A percentile compares a stretch with the other conserved stretches of the same genome.
These are phyloP conservation scores for Arnoldichthys spilopterus DNA, from an alignment of 2,797 vertebrate species.

Conservation along the genomic window DNA sequence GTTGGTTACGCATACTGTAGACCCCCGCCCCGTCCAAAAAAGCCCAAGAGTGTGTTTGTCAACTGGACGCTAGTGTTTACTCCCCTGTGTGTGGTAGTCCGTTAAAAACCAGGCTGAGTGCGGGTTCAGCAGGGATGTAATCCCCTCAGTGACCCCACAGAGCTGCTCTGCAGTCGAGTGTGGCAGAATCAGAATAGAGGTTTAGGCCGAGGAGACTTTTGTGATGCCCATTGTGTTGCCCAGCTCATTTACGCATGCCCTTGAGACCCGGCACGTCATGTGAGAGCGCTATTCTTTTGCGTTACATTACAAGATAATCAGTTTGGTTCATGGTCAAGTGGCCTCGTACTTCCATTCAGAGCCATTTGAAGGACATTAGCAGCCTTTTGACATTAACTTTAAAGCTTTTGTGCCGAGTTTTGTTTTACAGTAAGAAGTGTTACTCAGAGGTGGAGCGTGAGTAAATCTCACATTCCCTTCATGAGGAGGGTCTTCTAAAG, in stretches of 20 bases:
- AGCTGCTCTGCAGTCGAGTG: conserved; percentile 23
- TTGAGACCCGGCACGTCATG: background rate
- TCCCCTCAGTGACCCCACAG: conserved; percentile 17
- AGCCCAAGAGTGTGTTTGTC: conserved; percentile 30
- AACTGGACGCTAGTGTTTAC: conserved; percentile 27
- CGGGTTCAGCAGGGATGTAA: conserved; percentile 12
- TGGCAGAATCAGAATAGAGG: conserved; percentile 12
- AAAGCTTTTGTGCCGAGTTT: background rate
- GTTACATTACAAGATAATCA: background rate
- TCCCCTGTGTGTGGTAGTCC: conserved; percentile 15
- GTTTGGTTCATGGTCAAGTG: conserved; percentile 1
- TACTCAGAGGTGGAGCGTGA: too few relatives aligned
- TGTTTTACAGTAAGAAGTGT: background rate
- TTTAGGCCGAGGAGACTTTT: background rate
- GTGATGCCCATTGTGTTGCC: conserved; percentile 22
- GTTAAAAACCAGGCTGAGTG: conserved; percentile 32
- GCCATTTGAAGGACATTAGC: background rate
- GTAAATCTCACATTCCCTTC: too few relatives aligned
- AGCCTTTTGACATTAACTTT: background rate
- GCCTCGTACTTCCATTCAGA: background rate
- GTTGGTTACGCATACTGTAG: conserved; percentile 23
- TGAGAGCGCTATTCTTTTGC: conserved; percentile 2
- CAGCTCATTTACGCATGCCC: background rate
- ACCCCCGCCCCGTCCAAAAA: conserved; percentile 2
- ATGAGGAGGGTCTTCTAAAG: too few relatives aligned